A percentile compares a stretch with the other conserved stretches of the same genome.
phyloP scores from a whole-genome alignment of 2,888 invertebrate genomes.

The Drosophila glabriapex region DNA sequence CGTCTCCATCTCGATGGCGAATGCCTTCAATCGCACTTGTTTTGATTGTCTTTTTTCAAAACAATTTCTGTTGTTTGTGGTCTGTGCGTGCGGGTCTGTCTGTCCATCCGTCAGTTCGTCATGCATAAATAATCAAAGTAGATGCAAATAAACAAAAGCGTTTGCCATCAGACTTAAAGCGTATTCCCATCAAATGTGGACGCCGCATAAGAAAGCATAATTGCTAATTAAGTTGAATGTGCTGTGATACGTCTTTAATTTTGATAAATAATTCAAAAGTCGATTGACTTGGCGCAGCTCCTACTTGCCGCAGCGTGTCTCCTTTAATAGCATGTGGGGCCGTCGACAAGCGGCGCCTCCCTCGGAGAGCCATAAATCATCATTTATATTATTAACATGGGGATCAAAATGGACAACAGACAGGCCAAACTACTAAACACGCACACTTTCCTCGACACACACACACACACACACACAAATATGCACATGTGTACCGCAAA shows the following conservation, averaged over 20 bases:
- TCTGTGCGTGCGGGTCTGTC: not conserved
- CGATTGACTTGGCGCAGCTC: conserved; percentile 49
- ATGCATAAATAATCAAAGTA: conserved; percentile 55
- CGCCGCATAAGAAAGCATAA: conserved; percentile 42
- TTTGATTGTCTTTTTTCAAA: conserved; percentile 40
- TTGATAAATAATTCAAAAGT: conserved; percentile 68
- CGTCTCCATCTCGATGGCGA: not conserved
- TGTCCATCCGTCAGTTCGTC: conserved; percentile 3
- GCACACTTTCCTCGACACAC: conserved; percentile 50
- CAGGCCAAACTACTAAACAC: conserved; percentile 58
- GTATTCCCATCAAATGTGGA: conserved; percentile 2
- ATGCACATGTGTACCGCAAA: conserved; percentile 61
- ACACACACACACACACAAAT: not conserved
- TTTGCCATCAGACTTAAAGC: conserved; percentile 17
- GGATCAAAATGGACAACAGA: conserved; percentile 65
- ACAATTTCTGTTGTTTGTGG: conserved; percentile 36
- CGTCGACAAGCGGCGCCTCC: conserved; percentile 30
- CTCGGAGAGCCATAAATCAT: conserved; percentile 72
- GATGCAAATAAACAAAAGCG: conserved; percentile 33
- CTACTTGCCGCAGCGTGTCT: not conserved
- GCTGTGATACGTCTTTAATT: conserved; percentile 50
- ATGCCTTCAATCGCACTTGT: conserved; percentile 12
- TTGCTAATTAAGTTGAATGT: conserved; percentile 62
- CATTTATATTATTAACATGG: conserved; percentile 80
- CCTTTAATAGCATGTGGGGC: conserved; percentile 14